Conservation (phyloP, 2,888 invertebrate species). For the Macrophya annulata region DNA sequence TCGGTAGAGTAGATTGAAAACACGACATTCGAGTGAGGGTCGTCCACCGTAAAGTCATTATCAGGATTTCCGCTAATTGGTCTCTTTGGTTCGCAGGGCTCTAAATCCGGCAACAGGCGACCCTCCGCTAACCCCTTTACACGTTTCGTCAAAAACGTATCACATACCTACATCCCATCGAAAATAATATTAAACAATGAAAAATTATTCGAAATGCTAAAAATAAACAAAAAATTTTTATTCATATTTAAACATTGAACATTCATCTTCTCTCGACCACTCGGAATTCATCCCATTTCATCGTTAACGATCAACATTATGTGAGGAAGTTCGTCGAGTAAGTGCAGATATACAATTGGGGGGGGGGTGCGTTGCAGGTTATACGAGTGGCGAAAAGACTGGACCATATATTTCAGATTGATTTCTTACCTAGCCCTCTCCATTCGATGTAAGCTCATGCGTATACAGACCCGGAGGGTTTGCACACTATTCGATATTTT, state of each 20-base stretch:
- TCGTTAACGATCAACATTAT: not conserved
- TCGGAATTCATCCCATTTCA: not conserved
- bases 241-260: too few species aligned
- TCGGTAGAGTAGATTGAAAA: constrained; percentile 45
- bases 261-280: too few species aligned
- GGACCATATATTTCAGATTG: not conserved
- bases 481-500: not conserved
- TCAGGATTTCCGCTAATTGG: constrained; percentile 74
- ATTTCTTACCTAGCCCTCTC: constrained; percentile 18
- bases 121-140: not conserved
- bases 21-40: constrained; percentile 45
- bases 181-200: not conserved
- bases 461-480: not conserved
- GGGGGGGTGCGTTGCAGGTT: not conserved
- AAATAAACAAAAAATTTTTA: too few species aligned
- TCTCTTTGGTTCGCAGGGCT: constrained; percentile 62
- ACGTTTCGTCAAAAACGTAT: constrained; percentile 48
- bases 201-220: not conserved
- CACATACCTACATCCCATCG: not conserved
- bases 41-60: constrained; percentile 69
- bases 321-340: not conserved
- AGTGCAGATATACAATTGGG: not conserved
- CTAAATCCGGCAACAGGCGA: constrained; percentile 1
- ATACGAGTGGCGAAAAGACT: not conserved
- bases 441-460: not conserved